Evolutionary conservation across 2,888 invertebrate species (phyloP).

Genomic region (Cerceris rybyensis): DNA sequence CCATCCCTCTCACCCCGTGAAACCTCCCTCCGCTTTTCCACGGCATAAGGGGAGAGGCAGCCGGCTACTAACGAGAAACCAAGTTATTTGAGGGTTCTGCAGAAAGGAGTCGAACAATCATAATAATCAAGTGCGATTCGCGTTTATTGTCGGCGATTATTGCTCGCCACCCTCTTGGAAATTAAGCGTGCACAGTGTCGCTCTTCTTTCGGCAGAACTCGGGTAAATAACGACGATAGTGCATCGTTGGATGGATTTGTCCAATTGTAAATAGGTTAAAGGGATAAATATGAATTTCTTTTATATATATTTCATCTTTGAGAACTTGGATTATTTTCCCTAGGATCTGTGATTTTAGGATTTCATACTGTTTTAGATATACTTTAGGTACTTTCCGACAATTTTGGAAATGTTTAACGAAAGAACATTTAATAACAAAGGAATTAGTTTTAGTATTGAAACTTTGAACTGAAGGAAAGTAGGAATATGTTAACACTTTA

Average conservation of each 20-base stretch:
- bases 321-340: too few relatives aligned
- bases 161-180: slow-evolving; percentile 68
- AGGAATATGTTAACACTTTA: too few relatives aligned
- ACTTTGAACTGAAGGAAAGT: too few relatives aligned
- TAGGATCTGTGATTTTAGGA: too few relatives aligned
- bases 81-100: slow-evolving; percentile 76
- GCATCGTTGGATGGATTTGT: slow-evolving; percentile 7
- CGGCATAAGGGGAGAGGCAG: slow-evolving; percentile 54
- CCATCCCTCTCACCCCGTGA: slow-evolving; percentile 8
- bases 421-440: too few relatives aligned
- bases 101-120: slow-evolving; percentile 77
- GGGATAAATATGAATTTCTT: too few relatives aligned
- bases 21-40: slow-evolving; percentile 47
- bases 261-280: too few relatives aligned
- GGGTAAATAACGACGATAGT: slow-evolving; percentile 78
- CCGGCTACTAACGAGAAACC: slow-evolving; percentile 75
- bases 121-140: slow-evolving; percentile 80
- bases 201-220: slow-evolving; percentile 30
- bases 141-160: slow-evolving; percentile 78
- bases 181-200: slow-evolving; percentile 59
- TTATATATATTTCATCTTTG: too few relatives aligned
- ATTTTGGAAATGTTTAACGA: too few relatives aligned
- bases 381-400: too few relatives aligned
- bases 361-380: too few relatives aligned
- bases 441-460: too few relatives aligned